These are phyloP conservation scores for Heteronetta atricapilla DNA, from an alignment of 2,113 vertebrate genomes.

Conservation along the genomic window DNA sequence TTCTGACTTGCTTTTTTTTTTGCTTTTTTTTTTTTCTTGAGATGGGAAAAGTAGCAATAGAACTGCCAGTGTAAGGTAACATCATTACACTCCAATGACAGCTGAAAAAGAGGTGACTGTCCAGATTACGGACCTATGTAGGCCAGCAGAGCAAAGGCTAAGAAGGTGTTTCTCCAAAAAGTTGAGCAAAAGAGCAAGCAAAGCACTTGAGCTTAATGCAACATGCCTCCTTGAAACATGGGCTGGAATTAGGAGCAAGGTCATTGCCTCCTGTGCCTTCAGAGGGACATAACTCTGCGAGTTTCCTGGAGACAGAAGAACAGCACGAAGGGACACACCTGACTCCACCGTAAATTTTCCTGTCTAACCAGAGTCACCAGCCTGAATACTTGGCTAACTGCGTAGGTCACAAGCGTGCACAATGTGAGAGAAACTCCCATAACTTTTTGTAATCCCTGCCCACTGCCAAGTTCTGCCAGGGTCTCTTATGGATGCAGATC, in stretches of 20 bases:
- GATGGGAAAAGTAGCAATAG: background rate
- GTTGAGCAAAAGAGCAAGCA: background rate
- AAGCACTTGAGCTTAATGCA: background rate
- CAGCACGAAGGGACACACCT: background rate
- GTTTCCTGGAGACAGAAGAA: background rate
- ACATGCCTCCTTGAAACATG: background rate
- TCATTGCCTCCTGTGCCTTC: background rate
- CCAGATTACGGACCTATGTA: background rate
- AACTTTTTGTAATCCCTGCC: background rate
- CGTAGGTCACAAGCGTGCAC: background rate
- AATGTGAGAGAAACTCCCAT: background rate
- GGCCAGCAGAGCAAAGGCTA: background rate
- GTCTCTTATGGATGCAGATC: background rate
- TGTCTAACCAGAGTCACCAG: background rate
- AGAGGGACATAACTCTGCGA: background rate
- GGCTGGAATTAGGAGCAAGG: background rate
- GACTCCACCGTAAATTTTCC: conserved; percentile 5
- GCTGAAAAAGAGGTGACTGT: background rate
- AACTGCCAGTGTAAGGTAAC: background rate
- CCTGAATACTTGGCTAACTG: background rate
- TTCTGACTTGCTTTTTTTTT: background rate
- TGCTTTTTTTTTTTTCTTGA: background rate
- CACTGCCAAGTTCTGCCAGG: background rate
- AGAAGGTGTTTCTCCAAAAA: background rate
- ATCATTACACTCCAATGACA: background rate